Evolutionary conservation across 2,797 vertebrate species (phyloP), one percentile per base, ranked within the genome.

Genomic region (Acrossocheilus wenchowensis): DNA sequence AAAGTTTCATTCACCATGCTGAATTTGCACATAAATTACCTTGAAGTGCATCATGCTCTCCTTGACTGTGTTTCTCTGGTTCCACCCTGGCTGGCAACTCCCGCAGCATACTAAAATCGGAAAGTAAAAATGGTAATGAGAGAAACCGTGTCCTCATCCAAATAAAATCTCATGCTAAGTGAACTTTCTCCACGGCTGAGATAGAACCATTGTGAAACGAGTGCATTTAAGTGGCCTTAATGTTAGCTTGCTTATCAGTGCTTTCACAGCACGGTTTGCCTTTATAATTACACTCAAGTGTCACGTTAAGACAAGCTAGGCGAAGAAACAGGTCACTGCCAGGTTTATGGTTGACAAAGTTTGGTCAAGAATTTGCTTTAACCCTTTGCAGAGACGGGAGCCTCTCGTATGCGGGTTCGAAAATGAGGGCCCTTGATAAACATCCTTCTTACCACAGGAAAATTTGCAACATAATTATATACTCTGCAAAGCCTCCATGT

Each of bases 401-500:
- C 89, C 91, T 92, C 90, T 93, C 90, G 93, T 91, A 93, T 92
- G 91, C 92, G 93, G 94, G 93, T 94, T 94, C 90, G 93, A 93
- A 95, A 95, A 95, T 95, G 92, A 95, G 92, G 92, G 93, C 92
- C 92, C 94, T 92, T 89, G 88, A 92, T 92, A 86, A 94, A 94
- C 92, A 92, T 93, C 91, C 93, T 94, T 93, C 87, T 93, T 92
- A 89, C 89, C 89, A 88, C 88, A 92, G 93, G 93, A 95, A 94
- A 94, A 95, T 95, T 94, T 93, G 94, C 94, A 92, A 92, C 92
- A 88, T 96, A 95, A 96, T 95, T 94, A 94, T 92, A 95, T 90
- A 91, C 90, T 92, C 89, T 89, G 90, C 87, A 92, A 94, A 95
- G 92, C 89, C 92, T 91, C 91, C 64, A 78, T 91, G 93, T 94